phyloP scores from a whole-genome alignment of 2,888 invertebrate genomes.

The Seira ritae region DNA sequence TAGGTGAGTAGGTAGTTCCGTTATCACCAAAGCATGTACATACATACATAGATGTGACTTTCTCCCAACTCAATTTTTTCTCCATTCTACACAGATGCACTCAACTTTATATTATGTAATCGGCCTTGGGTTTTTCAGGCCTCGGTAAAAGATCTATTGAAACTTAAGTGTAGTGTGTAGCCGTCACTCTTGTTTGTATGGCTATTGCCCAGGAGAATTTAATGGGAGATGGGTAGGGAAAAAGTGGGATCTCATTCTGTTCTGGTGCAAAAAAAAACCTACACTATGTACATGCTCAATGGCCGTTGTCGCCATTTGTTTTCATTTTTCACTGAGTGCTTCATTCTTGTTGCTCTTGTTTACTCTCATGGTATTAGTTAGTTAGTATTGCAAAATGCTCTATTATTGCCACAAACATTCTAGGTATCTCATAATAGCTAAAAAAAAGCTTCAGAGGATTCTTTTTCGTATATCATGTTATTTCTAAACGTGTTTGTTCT shows the following conservation, averaged over 20 bases:
- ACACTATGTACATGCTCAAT: conserved; percentile 49
- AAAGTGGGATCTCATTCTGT: conserved; percentile 40
- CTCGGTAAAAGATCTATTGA: no score
- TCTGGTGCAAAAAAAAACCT: conserved; percentile 55
- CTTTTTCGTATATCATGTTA: no score
- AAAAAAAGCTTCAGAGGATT: no score
- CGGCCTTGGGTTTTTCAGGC: no score
- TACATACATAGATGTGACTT: conserved; percentile 12
- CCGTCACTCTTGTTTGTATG: conserved; percentile 45
- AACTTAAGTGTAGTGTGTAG: no score
- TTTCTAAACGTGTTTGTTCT: no score
- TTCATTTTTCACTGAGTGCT: conserved; percentile 70
- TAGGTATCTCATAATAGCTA: no score
- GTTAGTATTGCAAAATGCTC: no score
- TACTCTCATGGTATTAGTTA: neutral
- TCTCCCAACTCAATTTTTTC: conserved; percentile 43
- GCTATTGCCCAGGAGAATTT: conserved; percentile 48
- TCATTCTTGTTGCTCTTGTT: conserved; percentile 17
- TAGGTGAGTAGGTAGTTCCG: no score
- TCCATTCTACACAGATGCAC: conserved; percentile 20
- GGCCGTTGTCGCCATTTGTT: conserved; percentile 73
- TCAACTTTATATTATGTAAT: conserved; percentile 32
- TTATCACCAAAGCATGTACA: no score
- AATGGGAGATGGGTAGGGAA: conserved; percentile 50
- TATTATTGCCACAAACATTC: no score